Conservation (phyloP, 2,888 invertebrate genomes). For the Agrypnus murinus region DNA sequence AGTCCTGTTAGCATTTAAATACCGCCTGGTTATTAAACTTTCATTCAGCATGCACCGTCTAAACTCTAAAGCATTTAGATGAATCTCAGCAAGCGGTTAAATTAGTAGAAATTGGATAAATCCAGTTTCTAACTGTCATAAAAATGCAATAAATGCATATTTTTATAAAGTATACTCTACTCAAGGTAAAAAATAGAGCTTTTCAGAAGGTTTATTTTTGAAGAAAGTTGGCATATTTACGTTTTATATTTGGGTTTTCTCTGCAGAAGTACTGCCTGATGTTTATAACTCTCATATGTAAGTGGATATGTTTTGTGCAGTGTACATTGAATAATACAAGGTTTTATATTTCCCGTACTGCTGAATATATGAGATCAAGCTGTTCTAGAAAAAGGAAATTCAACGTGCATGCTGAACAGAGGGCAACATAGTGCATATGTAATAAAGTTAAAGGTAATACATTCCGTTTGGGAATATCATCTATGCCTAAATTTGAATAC, state of each 20-base stretch:
- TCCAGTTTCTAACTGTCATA: neutral
- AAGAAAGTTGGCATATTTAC: neutral
- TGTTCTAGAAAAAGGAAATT: slow-evolving; percentile 15
- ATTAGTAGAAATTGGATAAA: neutral
- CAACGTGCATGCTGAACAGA: too few relatives aligned
- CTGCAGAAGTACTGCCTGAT: slow-evolving; percentile 25
- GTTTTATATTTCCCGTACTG: slow-evolving; percentile 39
- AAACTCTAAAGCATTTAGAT: slow-evolving; percentile 17
- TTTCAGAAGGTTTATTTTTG: too few relatives aligned
- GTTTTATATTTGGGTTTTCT: slow-evolving; percentile 11
- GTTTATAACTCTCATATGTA: slow-evolving; percentile 36
- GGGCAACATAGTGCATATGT: too few relatives aligned
- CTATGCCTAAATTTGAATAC: too few relatives aligned
- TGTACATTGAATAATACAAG: slow-evolving; percentile 37
- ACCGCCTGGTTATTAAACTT: slow-evolving; percentile 18
- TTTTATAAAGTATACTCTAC: too few relatives aligned
- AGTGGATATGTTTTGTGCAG: slow-evolving; percentile 35
- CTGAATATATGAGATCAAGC: slow-evolving; percentile 26
- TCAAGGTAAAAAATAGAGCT: too few relatives aligned
- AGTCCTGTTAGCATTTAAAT: slow-evolving; percentile 27
- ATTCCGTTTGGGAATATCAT: too few relatives aligned
- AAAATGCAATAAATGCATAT: neutral
- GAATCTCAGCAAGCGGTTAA: slow-evolving; percentile 3
- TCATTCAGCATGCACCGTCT: slow-evolving; percentile 6
- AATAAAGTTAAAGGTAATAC: too few relatives aligned